Conservation (phyloP, 2,113 vertebrate genomes). For the Piaya cayana region DNA sequence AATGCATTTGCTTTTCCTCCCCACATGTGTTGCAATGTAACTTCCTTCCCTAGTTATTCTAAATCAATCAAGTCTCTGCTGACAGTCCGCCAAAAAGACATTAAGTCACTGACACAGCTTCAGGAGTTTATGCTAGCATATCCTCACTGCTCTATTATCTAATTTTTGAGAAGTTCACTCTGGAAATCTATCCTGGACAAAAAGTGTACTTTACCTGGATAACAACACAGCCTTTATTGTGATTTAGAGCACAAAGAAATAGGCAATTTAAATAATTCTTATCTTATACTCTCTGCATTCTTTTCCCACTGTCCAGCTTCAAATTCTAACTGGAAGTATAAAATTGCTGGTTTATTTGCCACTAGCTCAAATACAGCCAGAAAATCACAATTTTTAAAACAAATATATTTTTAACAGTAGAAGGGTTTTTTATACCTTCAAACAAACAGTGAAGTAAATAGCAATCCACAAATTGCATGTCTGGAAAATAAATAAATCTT, state of each 20-base stretch:
- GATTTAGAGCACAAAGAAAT: not conserved
- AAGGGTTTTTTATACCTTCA: fast-evolving
- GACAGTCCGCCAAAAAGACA: not conserved
- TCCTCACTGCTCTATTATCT: not conserved
- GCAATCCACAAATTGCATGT: not conserved
- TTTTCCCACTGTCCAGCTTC: not conserved
- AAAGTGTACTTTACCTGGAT: not conserved
- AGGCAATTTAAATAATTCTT: not conserved
- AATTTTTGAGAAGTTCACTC: not conserved
- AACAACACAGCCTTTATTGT: not conserved
- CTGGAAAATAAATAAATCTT: not conserved
- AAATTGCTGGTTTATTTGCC: not conserved
- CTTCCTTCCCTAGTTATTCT: not conserved
- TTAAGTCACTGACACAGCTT: not conserved
- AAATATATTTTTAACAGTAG: not conserved
- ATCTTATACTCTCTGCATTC: not conserved
- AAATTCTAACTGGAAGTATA: not conserved
- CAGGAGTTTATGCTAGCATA: not conserved
- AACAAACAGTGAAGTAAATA: not conserved
- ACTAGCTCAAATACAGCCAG: not conserved
- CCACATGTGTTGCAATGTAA: not conserved
- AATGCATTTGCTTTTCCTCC: not conserved
- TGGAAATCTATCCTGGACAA: not conserved
- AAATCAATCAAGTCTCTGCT: not conserved
- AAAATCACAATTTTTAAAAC: not conserved